Base-by-base conservation (phyloP, 1,140 invertebrate species). In the Phortica variegata region DNA sequence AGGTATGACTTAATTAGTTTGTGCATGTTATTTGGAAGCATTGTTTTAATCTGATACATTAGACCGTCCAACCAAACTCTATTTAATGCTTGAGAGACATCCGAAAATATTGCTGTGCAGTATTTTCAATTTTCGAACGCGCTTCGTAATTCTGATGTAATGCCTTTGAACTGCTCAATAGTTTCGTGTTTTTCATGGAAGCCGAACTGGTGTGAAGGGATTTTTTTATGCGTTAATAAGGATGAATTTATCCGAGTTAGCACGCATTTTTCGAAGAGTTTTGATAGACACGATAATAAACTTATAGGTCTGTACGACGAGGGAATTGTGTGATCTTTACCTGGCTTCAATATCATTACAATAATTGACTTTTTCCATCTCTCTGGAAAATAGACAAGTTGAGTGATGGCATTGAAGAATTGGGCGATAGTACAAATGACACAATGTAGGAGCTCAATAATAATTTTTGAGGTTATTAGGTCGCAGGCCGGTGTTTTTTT, bases 251-350 rank as follows among this genome's bases (percentile, higher is more conserved):
- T 7, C 15, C 41, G 20, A 5, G 19, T 7, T 15, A 43, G 26
- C 9, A 43, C 5, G 9, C 5, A 3, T 26, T 43, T 69, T 59
- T 76, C 72, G n/a, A 60, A 40, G 3, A 76, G 2, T 51, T 77
- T 77, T 2, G 43, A 48, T 9, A 73, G 17, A 6, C 38, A 49
- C n/a, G 55, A 50, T 13, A 74, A 49, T 0, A 77, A 56, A 18
- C 61, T 74, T 8, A 77, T 76, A 0, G 73, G 73, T 13, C 71
- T 47, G 47, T 77, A 74, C 26, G 49, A 65, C n/a, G 12, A 13
- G 8, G 63, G 56, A 6, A 18, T 50, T 32, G 39, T 40, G 13
- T 60, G 29, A 31, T 21, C 50, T 77, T 77, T 19, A n/a, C 49
- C 51, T 12, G 52, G 60, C 56, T 78, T 77, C 2, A 42, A 52